Conservation (phyloP, 2,113 vertebrate genomes). For the Dromaius novaehollandiae region DNA sequence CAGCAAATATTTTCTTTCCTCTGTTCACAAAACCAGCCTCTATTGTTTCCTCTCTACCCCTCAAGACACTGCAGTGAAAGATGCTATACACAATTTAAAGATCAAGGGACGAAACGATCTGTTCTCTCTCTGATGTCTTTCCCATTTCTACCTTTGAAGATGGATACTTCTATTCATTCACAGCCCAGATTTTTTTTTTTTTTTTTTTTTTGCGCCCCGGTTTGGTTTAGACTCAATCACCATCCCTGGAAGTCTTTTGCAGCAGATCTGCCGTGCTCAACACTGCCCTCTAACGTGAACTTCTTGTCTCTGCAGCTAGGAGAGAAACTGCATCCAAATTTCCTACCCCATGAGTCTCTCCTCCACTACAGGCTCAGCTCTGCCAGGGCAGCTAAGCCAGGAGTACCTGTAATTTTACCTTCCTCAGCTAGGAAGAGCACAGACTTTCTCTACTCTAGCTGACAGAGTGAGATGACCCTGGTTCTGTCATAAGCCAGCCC, state of each 20-base stretch:
- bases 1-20: neutral
- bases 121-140: neutral
- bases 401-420: neutral
- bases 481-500: neutral
- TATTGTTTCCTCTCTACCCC: neutral
- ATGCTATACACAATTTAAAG: neutral
- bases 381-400: neutral
- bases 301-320: neutral
- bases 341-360: rapidly evolving
- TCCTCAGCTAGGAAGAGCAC: neutral
- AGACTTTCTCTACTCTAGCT: neutral
- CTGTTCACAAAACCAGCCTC: neutral
- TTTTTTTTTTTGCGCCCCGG: neutral
- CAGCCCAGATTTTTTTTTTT: neutral
- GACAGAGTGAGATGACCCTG: neutral
- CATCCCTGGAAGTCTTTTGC: rapidly evolving
- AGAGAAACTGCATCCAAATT: neutral
- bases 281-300: neutral
- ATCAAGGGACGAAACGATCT: neutral
- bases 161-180: neutral
- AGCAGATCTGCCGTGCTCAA: neutral
- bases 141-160: neutral
- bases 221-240: neutral
- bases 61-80: rapidly evolving
- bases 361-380: neutral